Evolutionary conservation across 2,888 invertebrate genomes (phyloP).

Genomic region (Melieria omissa): DNA sequence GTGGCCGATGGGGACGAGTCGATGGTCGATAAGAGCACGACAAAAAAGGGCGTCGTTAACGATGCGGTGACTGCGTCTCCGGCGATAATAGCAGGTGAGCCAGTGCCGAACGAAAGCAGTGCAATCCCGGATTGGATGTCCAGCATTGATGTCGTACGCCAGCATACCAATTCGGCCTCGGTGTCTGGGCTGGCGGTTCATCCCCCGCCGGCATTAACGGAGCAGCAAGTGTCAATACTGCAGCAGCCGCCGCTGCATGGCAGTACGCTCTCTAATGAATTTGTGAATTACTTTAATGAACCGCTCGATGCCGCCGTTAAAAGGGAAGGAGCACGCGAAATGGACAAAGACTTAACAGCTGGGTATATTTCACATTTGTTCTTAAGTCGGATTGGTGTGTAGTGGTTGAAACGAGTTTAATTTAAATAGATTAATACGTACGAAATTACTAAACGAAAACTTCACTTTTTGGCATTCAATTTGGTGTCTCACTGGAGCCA

Average conservation of each 20-base stretch:
- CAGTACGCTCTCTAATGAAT: not conserved
- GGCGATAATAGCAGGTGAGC: not conserved
- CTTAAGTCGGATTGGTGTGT: not conserved
- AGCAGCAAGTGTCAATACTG: not conserved
- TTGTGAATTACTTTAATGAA: conserved; percentile 5
- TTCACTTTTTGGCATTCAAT: conserved; percentile 1
- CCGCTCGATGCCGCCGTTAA: not conserved
- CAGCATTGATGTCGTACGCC: conserved; percentile 43
- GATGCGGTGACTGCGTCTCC: too few relatives aligned
- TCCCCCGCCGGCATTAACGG: not conserved
- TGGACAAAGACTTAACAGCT: not conserved
- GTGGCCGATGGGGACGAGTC: too few relatives aligned
- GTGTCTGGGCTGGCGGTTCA: not conserved
- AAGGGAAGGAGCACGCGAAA: not conserved
- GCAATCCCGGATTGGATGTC: conserved; percentile 3
- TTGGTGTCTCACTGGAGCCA: not conserved
- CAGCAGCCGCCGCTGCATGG: not conserved
- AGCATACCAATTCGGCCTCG: conserved; percentile 20
- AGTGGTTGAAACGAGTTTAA: conserved; percentile 27
- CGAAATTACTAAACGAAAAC: not conserved
- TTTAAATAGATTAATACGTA: conserved; percentile 8
- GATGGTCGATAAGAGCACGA: too few relatives aligned
- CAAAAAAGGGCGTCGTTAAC: too few relatives aligned
- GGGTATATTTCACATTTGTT: conserved; percentile 15
- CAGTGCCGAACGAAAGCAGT: too few relatives aligned